phyloP scores from a whole-genome alignment of 2,888 invertebrate genomes.

The Alcis repandata region DNA sequence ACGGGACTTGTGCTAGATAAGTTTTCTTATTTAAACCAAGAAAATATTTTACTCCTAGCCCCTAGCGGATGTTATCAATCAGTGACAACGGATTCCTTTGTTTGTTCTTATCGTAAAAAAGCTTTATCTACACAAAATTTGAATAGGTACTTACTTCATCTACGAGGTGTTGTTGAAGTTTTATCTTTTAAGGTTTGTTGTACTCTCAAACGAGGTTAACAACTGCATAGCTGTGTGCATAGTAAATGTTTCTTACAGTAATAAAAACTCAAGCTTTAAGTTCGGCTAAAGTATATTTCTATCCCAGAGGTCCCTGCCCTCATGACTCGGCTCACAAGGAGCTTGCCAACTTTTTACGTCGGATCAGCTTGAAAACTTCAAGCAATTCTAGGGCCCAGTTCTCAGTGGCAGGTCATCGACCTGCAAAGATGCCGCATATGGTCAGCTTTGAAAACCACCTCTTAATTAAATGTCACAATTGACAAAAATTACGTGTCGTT shows the following conservation, averaged over 20 bases:
- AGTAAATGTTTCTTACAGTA: neutral
- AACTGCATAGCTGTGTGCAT: too few species aligned
- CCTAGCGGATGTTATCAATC: conserved; percentile 3
- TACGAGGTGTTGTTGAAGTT: neutral
- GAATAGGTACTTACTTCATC: neutral
- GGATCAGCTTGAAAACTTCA: conserved; percentile 16
- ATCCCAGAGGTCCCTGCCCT: conserved; percentile 10
- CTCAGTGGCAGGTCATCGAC: conserved; percentile 22
- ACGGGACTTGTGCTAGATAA: too few species aligned
- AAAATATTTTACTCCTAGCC: neutral
- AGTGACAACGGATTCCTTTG: conserved; percentile 9
- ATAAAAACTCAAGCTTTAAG: neutral
- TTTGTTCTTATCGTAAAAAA: neutral
- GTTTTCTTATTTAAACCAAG: neutral
- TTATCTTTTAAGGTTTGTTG: neutral
- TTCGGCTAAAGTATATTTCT: neutral
- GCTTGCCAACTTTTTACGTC: conserved; percentile 27
- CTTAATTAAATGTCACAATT: too few species aligned
- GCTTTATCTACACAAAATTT: neutral
- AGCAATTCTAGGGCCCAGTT: conserved; percentile 24
- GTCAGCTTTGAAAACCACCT: conserved; percentile 1
- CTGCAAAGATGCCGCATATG: conserved; percentile 19
- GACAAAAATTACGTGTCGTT: too few species aligned
- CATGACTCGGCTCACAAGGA: neutral
- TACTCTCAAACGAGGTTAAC: too few species aligned